A percentile compares a stretch with the other conserved stretches of the same genome.
Evolutionary conservation across 2,113 vertebrate genomes (phyloP).

Genomic region (Cyanoramphus novaezelandiae): DNA sequence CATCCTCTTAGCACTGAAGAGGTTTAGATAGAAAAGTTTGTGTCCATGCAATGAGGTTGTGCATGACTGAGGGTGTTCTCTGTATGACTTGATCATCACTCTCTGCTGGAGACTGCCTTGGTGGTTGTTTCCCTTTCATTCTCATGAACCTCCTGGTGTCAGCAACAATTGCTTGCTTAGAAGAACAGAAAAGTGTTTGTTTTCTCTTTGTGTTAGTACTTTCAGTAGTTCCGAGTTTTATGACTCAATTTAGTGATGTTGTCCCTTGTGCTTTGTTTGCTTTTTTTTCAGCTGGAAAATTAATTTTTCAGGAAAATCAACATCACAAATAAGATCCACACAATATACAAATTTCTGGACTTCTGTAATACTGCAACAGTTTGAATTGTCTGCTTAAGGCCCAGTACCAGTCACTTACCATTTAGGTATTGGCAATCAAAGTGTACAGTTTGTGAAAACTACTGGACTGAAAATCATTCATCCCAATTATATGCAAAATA

Average conservation of each 20-base stretch:
- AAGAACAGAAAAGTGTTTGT: neutral
- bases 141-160: neutral
- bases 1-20: accelerated
- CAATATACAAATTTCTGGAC: neutral
- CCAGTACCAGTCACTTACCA: no score
- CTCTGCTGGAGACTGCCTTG: no score
- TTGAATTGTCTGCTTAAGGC: neutral
- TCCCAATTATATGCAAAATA: neutral
- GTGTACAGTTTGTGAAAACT: neutral
- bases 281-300: neutral
- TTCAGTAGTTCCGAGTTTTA: neutral
- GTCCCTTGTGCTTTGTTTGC: neutral
- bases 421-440: neutral
- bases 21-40: neutral
- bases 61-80: neutral
- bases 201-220: neutral
- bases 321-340: neutral
- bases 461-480: neutral
- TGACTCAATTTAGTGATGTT: neutral
- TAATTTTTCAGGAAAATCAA: neutral
- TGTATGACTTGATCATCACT: neutral
- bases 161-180: neutral
- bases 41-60: neutral
- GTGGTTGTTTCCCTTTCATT: neutral
- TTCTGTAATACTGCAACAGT: accelerated